Evolutionary conservation across 2,888 invertebrate genomes (phyloP).

Genomic region (Autographa pulchrina): DNA sequence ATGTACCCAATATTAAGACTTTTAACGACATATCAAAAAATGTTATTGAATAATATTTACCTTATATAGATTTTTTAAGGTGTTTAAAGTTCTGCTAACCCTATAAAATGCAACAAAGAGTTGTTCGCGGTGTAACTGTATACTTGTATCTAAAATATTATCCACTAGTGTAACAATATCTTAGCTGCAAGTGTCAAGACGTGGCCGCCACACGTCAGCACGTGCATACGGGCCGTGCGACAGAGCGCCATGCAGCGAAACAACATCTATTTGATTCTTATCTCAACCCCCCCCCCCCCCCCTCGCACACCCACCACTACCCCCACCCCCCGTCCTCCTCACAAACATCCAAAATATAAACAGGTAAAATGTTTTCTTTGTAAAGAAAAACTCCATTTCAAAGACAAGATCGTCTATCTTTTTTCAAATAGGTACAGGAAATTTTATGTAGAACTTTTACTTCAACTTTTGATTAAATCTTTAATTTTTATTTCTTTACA

Average conservation of each 20-base stretch:
- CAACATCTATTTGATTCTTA: constrained; percentile 89
- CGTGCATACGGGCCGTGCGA: constrained; percentile 82
- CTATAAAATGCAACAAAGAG: constrained; percentile 44
- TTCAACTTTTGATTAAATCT: constrained; percentile 48
- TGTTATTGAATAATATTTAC: too few species aligned
- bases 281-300: constrained; percentile 75
- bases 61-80: background rate
- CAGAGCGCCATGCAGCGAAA: constrained; percentile 85
- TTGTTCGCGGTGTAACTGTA: constrained; percentile 34
- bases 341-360: constrained; percentile 82
- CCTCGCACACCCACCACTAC: constrained; percentile 60
- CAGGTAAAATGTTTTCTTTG: constrained; percentile 84
- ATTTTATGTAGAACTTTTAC: constrained; percentile 61
- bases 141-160: constrained; percentile 50
- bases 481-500: constrained; percentile 25
- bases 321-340: constrained; percentile 57
- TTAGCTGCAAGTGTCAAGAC: constrained; percentile 82
- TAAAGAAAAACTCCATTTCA: constrained; percentile 80
- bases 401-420: constrained; percentile 77
- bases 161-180: constrained; percentile 63
- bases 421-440: constrained; percentile 69
- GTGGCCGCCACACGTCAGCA: constrained; percentile 78
- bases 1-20: background rate
- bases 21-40: too few species aligned
- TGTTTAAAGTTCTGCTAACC: constrained; percentile 30